Evolutionary conservation across 2,113 vertebrate species (phyloP).

Genomic region (Psilopsiagon aymara): DNA sequence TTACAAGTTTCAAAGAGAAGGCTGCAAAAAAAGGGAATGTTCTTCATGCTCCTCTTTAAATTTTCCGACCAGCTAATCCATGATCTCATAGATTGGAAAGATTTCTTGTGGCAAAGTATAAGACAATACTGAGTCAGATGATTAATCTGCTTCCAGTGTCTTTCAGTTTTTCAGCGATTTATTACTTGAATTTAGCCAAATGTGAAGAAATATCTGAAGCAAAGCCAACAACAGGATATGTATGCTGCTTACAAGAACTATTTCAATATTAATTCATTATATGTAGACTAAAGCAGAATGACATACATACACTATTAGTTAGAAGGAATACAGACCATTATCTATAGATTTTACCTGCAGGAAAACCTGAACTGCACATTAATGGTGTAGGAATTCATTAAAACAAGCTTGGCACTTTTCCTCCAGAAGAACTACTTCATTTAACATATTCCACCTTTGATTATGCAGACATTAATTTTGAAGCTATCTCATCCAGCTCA

Average conservation of each 20-base stretch:
- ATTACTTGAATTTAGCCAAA: slow-evolving; percentile 41
- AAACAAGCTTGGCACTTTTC: not conserved
- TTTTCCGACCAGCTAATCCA: slow-evolving; percentile 52
- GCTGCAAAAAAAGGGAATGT: not conserved
- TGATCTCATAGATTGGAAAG: slow-evolving; percentile 70
- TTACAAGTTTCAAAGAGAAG: slow-evolving; percentile 8
- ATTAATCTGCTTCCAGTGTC: slow-evolving; percentile 54
- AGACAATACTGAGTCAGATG: slow-evolving; percentile 60
- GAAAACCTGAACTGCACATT: not conserved
- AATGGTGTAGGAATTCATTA: not conserved
- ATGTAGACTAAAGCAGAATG: not conserved
- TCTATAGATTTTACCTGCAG: not conserved
- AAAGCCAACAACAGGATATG: slow-evolving; percentile 8
- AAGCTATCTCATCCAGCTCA: not conserved
- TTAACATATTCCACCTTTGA: not conserved
- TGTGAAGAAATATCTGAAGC: slow-evolving; percentile 54
- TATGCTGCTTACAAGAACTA: not conserved
- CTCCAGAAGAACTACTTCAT: not conserved
- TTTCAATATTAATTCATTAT: slow-evolving; percentile 3
- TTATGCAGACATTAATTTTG: not conserved
- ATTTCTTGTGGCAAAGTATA: slow-evolving; percentile 44
- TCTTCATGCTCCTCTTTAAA: slow-evolving; percentile 17
- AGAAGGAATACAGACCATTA: not conserved
- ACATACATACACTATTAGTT: not conserved
- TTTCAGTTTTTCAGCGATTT: slow-evolving; percentile 54